Conservation (phyloP, 1,140 invertebrate species). For the Drosophila parabipectinata region DNA sequence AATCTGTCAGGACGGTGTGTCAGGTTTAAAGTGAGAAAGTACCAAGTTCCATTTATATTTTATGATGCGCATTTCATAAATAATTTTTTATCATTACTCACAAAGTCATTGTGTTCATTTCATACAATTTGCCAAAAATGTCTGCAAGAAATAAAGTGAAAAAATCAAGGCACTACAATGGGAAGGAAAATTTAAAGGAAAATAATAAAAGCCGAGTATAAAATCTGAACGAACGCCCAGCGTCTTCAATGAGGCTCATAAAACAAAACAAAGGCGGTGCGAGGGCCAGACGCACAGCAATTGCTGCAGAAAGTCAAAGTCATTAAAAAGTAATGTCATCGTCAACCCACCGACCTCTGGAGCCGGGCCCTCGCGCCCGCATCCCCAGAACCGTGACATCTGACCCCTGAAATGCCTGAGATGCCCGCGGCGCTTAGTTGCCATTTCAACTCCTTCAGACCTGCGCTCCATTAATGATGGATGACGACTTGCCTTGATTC, state of each 20-base stretch:
- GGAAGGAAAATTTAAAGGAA: slow-evolving; percentile 14
- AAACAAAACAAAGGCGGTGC: slow-evolving; percentile 34
- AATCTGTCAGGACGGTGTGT: background rate
- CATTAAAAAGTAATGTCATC: slow-evolving; percentile 82
- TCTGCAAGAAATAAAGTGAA: background rate
- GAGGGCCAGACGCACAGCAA: slow-evolving; percentile 56
- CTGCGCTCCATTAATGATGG: slow-evolving; percentile 76
- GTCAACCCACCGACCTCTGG: slow-evolving; percentile 49
- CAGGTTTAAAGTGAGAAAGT: background rate
- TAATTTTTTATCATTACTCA: background rate
- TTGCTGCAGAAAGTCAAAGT: slow-evolving; percentile 82
- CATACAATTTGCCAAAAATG: background rate
- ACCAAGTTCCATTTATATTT: background rate
- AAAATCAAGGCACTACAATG: slow-evolving; percentile 16
- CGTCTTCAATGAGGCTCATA: slow-evolving; percentile 57
- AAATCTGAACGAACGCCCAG: slow-evolving; percentile 42
- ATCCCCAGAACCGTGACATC: background rate
- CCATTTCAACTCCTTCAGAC: slow-evolving; percentile 65
- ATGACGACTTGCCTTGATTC: slow-evolving; percentile 60
- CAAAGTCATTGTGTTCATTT: background rate
- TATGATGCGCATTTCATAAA: background rate
- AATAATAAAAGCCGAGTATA: slow-evolving; percentile 26
- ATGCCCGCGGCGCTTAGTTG: slow-evolving; percentile 51
- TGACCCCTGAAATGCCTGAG: slow-evolving; percentile 5
- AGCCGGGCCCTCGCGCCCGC: slow-evolving; percentile 7